phyloP scores from a whole-genome alignment of 2,888 invertebrate species.

The Metalampra italica region DNA sequence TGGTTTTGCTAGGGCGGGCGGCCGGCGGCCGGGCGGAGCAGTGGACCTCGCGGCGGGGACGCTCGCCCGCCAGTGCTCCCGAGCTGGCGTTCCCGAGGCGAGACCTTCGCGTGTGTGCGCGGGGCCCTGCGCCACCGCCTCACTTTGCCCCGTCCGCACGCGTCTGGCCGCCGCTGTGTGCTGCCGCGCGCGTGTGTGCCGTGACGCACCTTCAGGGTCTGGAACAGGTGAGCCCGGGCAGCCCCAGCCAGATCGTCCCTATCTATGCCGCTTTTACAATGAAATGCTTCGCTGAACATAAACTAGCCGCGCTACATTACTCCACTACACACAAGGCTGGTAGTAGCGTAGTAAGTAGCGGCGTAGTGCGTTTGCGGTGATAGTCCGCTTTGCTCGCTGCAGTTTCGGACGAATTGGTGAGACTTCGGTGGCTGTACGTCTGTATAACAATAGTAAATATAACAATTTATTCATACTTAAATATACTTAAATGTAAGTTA shows the following conservation, averaged over 20 bases:
- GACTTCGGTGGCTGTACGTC: not conserved
- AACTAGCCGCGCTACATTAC: constrained; percentile 48
- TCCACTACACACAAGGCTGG: constrained; percentile 48
- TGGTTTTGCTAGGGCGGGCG: constrained; percentile 62
- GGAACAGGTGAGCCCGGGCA: constrained; percentile 69
- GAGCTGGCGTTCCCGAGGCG: constrained; percentile 30
- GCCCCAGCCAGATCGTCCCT: constrained; percentile 50
- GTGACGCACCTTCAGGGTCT: constrained; percentile 65
- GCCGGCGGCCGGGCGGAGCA: constrained; percentile 50
- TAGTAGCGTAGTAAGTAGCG: not conserved
- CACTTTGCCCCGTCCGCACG: constrained; percentile 23
- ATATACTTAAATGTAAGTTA: no score
- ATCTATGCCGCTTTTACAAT: constrained; percentile 67
- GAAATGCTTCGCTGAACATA: constrained; percentile 60
- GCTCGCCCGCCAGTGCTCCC: constrained; percentile 69
- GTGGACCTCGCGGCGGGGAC: constrained; percentile 65
- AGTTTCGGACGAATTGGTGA: not conserved
- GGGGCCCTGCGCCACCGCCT: constrained; percentile 27
- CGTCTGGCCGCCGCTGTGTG: constrained; percentile 17
- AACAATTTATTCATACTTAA: no score
- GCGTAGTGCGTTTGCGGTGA: constrained; percentile 20
- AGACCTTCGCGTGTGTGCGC: constrained; percentile 20
- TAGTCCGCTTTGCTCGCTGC: not conserved
- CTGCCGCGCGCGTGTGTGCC: constrained; percentile 13
- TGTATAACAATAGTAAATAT: no score